These are phyloP conservation scores for Drosophila ironensis DNA, from an alignment of 1,140 invertebrate species.

Conservation along the genomic window DNA sequence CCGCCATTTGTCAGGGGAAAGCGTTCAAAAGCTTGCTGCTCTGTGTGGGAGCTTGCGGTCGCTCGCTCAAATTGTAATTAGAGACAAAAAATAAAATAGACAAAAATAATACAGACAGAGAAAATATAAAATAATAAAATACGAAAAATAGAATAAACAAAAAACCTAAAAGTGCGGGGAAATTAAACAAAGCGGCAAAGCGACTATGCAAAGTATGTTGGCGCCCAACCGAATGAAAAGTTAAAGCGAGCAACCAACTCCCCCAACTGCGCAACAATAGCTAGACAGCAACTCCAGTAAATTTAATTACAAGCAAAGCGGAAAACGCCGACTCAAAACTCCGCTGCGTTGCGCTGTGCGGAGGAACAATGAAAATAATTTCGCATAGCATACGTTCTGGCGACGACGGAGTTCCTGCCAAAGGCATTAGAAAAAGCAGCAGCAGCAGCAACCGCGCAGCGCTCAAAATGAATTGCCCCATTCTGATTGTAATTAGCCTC, in stretches of 20 bases:
- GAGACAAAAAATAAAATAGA: background rate
- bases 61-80: constrained; percentile 59
- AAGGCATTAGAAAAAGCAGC: constrained; percentile 8
- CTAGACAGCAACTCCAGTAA: constrained; percentile 18
- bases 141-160: background rate
- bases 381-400: constrained; percentile 65
- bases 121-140: no score
- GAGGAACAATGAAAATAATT: constrained; percentile 74
- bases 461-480: constrained; percentile 78
- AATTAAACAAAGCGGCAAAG: constrained; percentile 50
- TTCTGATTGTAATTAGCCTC: constrained; percentile 81
- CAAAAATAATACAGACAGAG: background rate
- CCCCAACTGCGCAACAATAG: background rate
- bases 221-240: constrained; percentile 40
- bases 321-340: background rate
- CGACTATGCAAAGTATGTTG: constrained; percentile 55
- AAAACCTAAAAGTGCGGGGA: constrained; percentile 33
- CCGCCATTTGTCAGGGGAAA: constrained; percentile 40
- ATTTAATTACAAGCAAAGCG: constrained; percentile 29
- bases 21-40: constrained; percentile 16
- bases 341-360: constrained; percentile 20
- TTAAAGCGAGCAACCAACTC: constrained; percentile 36
- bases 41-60: constrained; percentile 28
- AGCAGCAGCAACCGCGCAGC: constrained; percentile 19
- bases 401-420: constrained; percentile 5